Evolutionary conservation across 2,888 invertebrate species (phyloP).

Genomic region (Hydroisotoma schaefferi): DNA sequence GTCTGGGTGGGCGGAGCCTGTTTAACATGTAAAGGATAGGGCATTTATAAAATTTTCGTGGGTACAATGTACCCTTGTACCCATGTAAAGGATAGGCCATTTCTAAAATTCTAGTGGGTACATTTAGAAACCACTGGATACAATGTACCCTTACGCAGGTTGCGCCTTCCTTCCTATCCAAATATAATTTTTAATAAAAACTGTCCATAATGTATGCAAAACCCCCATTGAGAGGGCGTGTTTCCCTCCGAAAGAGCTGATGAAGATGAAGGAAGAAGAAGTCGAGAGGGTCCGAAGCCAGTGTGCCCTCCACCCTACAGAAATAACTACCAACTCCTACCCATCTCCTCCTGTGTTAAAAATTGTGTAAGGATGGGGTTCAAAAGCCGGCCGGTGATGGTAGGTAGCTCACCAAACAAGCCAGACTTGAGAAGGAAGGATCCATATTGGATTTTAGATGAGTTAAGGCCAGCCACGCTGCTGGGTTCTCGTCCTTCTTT

Average conservation of each 20-base stretch:
- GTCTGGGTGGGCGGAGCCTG: no score
- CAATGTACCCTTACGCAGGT: no score
- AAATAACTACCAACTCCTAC: background rate
- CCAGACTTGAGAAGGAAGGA: slow-evolving; percentile 7
- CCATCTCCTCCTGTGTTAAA: background rate
- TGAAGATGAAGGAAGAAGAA: slow-evolving; percentile 17
- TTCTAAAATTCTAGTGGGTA: no score
- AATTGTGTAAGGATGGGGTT: slow-evolving; percentile 23
- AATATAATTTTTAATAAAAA: no score
- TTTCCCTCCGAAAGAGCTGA: background rate
- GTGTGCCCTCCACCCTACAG: background rate
- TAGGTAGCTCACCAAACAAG: background rate
- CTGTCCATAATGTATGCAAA: no score
- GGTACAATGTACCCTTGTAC: no score
- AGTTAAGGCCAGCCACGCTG: slow-evolving; percentile 41
- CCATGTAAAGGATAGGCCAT: no score
- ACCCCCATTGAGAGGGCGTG: slow-evolving; percentile 16
- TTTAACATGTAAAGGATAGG: no score
- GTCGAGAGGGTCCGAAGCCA: slow-evolving; percentile 21
- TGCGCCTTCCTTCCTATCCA: no score
- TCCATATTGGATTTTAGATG: slow-evolving; percentile 43
- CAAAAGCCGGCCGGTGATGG: slow-evolving; percentile 24
- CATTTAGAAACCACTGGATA: no score
- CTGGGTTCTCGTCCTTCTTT: slow-evolving; percentile 38
- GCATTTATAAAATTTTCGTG: no score